Evolutionary conservation across 2,113 vertebrate species (phyloP), one percentile per base, ranked within the genome.

Genomic region (Melanostigma gelatinosum): DNA sequence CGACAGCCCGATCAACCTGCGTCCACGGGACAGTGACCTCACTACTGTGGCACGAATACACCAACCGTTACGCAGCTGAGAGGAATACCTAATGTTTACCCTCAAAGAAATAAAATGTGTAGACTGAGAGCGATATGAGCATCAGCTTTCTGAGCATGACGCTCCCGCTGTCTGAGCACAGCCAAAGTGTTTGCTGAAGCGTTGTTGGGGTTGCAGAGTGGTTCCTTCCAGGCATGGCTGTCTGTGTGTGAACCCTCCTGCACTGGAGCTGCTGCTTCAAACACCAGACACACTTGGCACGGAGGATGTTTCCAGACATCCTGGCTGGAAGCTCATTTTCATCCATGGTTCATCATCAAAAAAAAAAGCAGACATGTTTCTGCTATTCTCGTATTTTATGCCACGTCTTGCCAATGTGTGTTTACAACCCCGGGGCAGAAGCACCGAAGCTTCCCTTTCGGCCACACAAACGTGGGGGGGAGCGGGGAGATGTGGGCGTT

Each of bases 301-400:
- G 1, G 32, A 66, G 46, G 48, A 72, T 86, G 86, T 80, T 82
- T 80, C 62, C 86, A 80, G 50, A 82, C 58, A 57, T 80, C 72
- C 73, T 85, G 66, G 65, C 83, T 67, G 36, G 70, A 65, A 88
- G 83, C 75, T 62, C 0, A 71, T 84, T 75, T 69, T 32, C 65
- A 64, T 27, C 67, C 71, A 74, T 83, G 32, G 63, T 89, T 85
- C 80, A 80, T 68, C 84, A 82, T 75, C 87, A 76, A 74, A 72
- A n/a, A 22, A 88, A 81, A 74, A 72, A 36, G n/a, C 61, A 65
- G 67, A 68, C 76, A 22, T 80, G 73, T 79, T 89, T 69, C 71
- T 77, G 52, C 57, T 76, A 9, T 77, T 86, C 79, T 71, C 0
- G 3, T 77, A 9, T 84, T 80, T 82, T 40, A 60, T 68, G 72